Evolutionary conservation across 2,113 vertebrate species (phyloP), one percentile per base, ranked within the genome.

Genomic region (Corythornis cristatus): DNA sequence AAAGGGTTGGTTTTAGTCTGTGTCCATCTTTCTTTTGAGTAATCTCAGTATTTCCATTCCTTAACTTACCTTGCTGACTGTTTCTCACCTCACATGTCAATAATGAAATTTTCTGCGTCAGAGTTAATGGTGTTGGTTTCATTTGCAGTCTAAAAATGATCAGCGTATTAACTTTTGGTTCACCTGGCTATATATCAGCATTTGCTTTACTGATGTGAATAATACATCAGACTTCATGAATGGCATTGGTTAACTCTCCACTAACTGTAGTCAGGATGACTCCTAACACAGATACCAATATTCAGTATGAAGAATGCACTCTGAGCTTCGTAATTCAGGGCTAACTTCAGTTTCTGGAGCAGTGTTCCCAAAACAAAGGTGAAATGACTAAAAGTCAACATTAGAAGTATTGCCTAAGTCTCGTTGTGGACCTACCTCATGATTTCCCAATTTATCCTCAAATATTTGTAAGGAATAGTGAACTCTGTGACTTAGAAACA

Each of bases 361-460:
- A 78, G 7, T 40, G 14, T 28, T 86, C 40, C 16, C 22, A 45
- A 91, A 91, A 33, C 16, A 82, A 76, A 85, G 15, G 6, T 57
- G 62, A 87, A 86, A 54, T 67, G 1, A 23, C 43, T 71, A 6
- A 43, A 90, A 68, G 42, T 53, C 76, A 90, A 61, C 67, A 57
- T 65, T 61, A 73, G 50, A 79, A 51, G 35, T 70, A 48, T 89
- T 88, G 56, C 48, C 6, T 57, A 86, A 90, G 26, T 48, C 43
- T 88, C 68, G 86, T 78, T 71, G 72, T 67, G 48, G 48, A 88
- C 35, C 71, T 70, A 18, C 64, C 88, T 93, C 37, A 60, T 89
- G 71, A 51, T 94, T 93, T 66, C 81, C 56, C 74, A 92, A 43
- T 91, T 89, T 73, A 51, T 40, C 37, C 51, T 82, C 82, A 94